These are phyloP conservation scores for Oppia nitens DNA, from an alignment of 1,140 invertebrate genomes.

Conservation along the genomic window DNA sequence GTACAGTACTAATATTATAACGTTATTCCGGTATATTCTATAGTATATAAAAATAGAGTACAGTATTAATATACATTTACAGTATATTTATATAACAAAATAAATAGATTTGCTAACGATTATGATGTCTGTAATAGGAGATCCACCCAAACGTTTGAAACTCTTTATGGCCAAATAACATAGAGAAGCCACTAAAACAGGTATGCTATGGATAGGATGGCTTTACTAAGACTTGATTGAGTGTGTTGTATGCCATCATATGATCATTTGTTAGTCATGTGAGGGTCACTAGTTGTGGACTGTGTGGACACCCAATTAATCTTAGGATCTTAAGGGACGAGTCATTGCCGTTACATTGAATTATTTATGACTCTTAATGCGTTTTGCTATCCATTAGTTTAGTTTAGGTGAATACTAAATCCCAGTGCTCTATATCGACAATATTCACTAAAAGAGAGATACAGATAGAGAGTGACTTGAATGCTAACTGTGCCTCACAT, in stretches of 20 bases:
- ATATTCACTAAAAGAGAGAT: too few species aligned
- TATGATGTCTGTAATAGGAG: too few species aligned
- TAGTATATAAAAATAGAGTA: too few species aligned
- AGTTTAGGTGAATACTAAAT: not conserved
- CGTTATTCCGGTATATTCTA: too few species aligned
- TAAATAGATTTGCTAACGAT: too few species aligned
- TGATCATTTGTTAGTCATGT: not conserved
- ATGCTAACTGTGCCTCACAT: too few species aligned
- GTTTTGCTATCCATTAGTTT: not conserved
- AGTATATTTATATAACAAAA: too few species aligned
- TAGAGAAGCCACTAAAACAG: not conserved
- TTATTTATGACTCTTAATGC: not conserved
- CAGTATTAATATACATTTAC: too few species aligned
- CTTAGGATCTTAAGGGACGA: not conserved
- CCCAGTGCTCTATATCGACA: not conserved
- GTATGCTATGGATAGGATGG: too few species aligned
- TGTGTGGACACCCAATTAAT: not conserved
- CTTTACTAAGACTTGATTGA: too few species aligned
- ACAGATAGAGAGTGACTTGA: too few species aligned
- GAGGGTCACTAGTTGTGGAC: not conserved
- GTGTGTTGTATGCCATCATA: not conserved
- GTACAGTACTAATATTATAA: too few species aligned
- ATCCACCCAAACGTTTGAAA: not conserved
- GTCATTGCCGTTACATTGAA: not conserved
- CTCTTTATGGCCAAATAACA: not conserved